Conservation (phyloP, 2,797 vertebrate species). For the Florisuga fusca region DNA sequence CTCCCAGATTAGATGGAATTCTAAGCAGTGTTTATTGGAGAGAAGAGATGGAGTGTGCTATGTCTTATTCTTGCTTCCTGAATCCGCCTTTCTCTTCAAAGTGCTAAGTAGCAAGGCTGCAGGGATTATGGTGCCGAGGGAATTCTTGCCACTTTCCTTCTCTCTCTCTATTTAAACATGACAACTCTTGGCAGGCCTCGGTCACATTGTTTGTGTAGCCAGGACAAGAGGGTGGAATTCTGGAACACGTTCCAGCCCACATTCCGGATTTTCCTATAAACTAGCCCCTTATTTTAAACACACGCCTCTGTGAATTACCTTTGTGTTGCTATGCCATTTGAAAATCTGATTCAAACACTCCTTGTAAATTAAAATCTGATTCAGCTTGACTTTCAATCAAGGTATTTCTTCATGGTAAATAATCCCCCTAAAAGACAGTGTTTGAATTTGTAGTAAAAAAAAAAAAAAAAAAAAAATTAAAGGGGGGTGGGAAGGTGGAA, state of each 20-base stretch:
- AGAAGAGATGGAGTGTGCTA: conserved; percentile 45
- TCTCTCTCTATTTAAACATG: conserved; percentile 57
- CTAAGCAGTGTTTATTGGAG: conserved; percentile 32
- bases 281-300: conserved; percentile 69
- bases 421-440: conserved; percentile 3
- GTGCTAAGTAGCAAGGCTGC: conserved; percentile 45
- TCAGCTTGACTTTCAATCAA: conserved; percentile 8
- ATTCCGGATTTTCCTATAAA: conserved; percentile 73
- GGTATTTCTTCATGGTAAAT: conserved; percentile 42
- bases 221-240: conserved; percentile 73
- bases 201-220: conserved; percentile 72
- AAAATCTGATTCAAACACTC: conserved; percentile 53
- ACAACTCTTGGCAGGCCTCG: conserved; percentile 65
- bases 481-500: background rate
- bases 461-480: background rate
- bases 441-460: background rate
- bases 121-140: conserved; percentile 49
- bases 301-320: conserved; percentile 60
- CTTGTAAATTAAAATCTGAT: conserved; percentile 45
- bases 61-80: conserved; percentile 50
- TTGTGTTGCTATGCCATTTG: conserved; percentile 60
- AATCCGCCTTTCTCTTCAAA: conserved; percentile 14
- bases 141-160: conserved; percentile 69
- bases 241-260: conserved; percentile 66
- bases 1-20: conserved; percentile 22